Evolutionary conservation across 2,797 vertebrate species (phyloP).

Genomic region (Rhynchotus rufescens): DNA sequence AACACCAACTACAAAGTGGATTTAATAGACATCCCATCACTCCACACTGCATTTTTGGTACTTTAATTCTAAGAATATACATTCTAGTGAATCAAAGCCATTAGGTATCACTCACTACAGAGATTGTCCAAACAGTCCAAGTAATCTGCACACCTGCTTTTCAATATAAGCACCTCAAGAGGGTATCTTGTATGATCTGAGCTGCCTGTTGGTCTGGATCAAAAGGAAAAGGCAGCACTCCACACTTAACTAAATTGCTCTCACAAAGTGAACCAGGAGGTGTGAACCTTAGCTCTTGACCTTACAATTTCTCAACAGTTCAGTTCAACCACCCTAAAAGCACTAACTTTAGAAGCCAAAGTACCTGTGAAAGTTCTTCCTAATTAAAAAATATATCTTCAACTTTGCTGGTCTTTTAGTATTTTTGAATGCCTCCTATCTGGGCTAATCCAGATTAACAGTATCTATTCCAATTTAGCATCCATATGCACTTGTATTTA

Average conservation of each 20-base stretch:
- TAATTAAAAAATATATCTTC: background rate
- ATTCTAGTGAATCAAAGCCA: background rate
- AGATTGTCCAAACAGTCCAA: background rate
- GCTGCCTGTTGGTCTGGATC: background rate
- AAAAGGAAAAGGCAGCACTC: background rate
- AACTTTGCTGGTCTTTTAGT: background rate
- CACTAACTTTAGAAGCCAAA: background rate
- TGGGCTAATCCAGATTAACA: background rate
- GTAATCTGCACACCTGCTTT: too few relatives aligned
- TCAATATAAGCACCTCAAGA: background rate
- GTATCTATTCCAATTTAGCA: background rate
- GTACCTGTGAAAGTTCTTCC: background rate
- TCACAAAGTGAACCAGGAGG: background rate
- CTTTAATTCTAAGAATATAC: background rate
- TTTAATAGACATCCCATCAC: background rate
- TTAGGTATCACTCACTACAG: background rate
- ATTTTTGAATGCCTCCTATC: background rate
- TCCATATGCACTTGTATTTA: background rate
- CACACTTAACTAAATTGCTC: background rate
- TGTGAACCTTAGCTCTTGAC: too few relatives aligned
- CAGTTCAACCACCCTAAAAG: background rate
- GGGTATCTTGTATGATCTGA: background rate
- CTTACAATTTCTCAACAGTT: background rate
- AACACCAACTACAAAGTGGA: too few relatives aligned
- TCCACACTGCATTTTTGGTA: background rate